Conservation (phyloP, 1,140 invertebrate species). For the Papilio machaon region DNA sequence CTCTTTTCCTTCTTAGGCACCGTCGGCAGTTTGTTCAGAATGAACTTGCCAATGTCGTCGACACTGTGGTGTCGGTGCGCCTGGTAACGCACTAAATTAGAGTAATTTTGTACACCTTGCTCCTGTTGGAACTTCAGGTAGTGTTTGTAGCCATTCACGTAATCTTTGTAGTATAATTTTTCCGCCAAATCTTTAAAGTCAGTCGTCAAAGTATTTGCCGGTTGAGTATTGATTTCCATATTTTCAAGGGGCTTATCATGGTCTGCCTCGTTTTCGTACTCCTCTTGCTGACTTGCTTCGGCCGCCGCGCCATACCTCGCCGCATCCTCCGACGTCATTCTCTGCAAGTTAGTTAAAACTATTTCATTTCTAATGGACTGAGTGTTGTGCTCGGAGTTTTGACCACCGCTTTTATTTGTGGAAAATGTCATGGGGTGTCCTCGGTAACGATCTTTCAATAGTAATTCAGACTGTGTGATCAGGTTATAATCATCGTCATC, state of each 20-base stretch:
- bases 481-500: slow-evolving; percentile 58
- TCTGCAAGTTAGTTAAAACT: slow-evolving; percentile 21
- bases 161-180: slow-evolving; percentile 68
- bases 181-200: slow-evolving; percentile 60
- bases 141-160: slow-evolving; percentile 72
- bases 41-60: slow-evolving; percentile 76
- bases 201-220: slow-evolving; percentile 42
- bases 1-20: slow-evolving; percentile 49
- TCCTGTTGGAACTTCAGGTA: slow-evolving; percentile 72
- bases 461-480: slow-evolving; percentile 61
- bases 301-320: not conserved
- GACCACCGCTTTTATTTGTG: slow-evolving; percentile 39
- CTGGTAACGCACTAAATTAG: slow-evolving; percentile 67
- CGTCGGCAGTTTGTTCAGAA: slow-evolving; percentile 66
- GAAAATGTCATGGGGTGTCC: slow-evolving; percentile 54
- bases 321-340: not conserved
- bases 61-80: slow-evolving; percentile 74
- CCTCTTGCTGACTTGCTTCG: too few species aligned
- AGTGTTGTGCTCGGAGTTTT: slow-evolving; percentile 15
- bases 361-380: slow-evolving; percentile 10
- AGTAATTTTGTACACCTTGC: slow-evolving; percentile 61
- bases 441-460: slow-evolving; percentile 57
- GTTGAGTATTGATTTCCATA: slow-evolving; percentile 13
- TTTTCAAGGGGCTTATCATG: slow-evolving; percentile 30
- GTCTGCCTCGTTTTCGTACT: slow-evolving; percentile 18